These are phyloP conservation scores for Eupithecia subfuscata DNA, from an alignment of 2,888 invertebrate genomes.

Conservation along the genomic window DNA sequence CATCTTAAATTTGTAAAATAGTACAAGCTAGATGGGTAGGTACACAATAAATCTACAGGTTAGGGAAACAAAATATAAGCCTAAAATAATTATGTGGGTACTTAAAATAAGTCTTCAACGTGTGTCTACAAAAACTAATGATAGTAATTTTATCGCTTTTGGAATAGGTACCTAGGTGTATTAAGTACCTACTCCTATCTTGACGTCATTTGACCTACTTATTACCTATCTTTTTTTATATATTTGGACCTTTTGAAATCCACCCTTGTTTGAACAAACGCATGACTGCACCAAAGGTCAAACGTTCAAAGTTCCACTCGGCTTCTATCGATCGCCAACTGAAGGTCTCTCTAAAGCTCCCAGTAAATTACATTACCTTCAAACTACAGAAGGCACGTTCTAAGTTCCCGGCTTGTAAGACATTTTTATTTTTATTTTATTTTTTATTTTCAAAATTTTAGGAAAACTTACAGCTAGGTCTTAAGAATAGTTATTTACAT, in stretches of 20 bases:
- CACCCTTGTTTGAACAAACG: conserved; percentile 8
- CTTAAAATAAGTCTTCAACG: too few relatives aligned
- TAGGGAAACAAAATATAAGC: too few relatives aligned
- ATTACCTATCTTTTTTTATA: background rate
- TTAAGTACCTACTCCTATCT: background rate
- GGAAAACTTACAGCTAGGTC: too few relatives aligned
- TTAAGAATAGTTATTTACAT: too few relatives aligned
- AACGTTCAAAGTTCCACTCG: conserved; percentile 8
- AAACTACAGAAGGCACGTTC: conserved; percentile 28
- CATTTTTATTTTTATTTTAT: too few relatives aligned
- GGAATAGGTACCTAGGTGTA: background rate
- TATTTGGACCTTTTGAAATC: conserved; percentile 3
- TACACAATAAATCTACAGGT: too few relatives aligned
- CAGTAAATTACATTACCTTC: conserved; percentile 26
- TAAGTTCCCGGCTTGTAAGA: conserved; percentile 7
- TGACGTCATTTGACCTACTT: background rate
- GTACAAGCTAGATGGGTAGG: too few relatives aligned
- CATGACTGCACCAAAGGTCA: conserved; percentile 14
- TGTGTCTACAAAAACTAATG: too few relatives aligned
- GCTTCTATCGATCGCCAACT: conserved; percentile 17
- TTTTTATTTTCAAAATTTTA: too few relatives aligned
- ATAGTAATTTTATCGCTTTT: too few relatives aligned
- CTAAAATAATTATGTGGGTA: too few relatives aligned
- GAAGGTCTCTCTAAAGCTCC: conserved; percentile 27
- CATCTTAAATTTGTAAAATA: too few relatives aligned